Evolutionary conservation across 2,888 invertebrate species (phyloP).

Genomic region (Chalcosyrphus nemorum): DNA sequence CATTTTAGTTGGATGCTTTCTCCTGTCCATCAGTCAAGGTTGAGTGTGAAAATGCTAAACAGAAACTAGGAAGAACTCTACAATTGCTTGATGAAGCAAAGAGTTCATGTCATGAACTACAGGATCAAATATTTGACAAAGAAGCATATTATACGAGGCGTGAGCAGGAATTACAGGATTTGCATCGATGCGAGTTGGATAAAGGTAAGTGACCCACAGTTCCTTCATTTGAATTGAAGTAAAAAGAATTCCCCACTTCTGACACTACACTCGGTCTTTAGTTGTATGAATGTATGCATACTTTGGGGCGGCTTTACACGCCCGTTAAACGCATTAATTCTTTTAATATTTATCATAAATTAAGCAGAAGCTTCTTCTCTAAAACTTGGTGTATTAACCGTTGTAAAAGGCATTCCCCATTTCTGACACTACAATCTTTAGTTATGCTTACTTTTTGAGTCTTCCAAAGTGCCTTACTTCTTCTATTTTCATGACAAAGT

Average conservation of each 20-base stretch:
- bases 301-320: too few species aligned
- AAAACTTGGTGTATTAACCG: too few species aligned
- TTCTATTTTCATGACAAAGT: too few species aligned
- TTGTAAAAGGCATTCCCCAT: background rate
- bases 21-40: slow-evolving; percentile 77
- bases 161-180: slow-evolving; percentile 78
- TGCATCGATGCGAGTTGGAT: slow-evolving; percentile 79
- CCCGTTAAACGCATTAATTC: too few species aligned
- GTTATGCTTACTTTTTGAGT: too few species aligned
- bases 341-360: too few species aligned
- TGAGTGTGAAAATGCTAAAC: slow-evolving; percentile 76
- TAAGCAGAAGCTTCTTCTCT: too few species aligned
- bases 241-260: background rate
- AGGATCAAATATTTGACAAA: slow-evolving; percentile 79
- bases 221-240: too few species aligned
- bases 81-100: slow-evolving; percentile 78
- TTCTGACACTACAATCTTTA: too few species aligned
- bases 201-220: slow-evolving; percentile 77
- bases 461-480: too few species aligned
- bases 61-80: slow-evolving; percentile 77
- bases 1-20: slow-evolving; percentile 80
- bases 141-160: slow-evolving; percentile 78
- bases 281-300: too few species aligned
- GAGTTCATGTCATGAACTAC: slow-evolving; percentile 78
- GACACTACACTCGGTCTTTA: too few species aligned